Base-by-base conservation (phyloP, 2,888 invertebrate genomes). In the Aphidoletes aphidimyza region DNA sequence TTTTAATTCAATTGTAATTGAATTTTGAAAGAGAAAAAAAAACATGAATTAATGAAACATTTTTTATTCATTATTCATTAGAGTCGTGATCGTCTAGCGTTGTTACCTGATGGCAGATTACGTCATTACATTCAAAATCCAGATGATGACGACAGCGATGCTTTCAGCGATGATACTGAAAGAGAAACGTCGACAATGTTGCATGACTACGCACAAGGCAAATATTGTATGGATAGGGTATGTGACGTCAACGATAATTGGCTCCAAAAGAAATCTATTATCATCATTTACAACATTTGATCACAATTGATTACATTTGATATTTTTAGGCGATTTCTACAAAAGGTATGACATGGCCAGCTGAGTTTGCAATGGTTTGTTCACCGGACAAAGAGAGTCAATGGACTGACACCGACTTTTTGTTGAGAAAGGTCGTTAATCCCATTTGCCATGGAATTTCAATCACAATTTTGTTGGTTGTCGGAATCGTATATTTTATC, bases 151-250 rank as follows among this genome's bases (percentile, higher is more conserved):
- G 89, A 90, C 26, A 19, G 26, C 11, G 78, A 34, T 54, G 45
- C 49, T 34, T 36, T 30, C 17, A 19, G n/a, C 19, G 26, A 30
- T 26, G 88, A 90, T 84, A 91, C 91, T 30, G 91, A 90, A 84
- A 90, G 91, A 3, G 87, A 92, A 88, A 90, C 92, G 84, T n/a
- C n/a, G n/a, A n/a, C n/a, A n/a, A 89, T 92, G 2, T 93, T 92
- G 85, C 93, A 94, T 87, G 95, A 95, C 88, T 95, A 95, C 88
- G 91, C 92, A 26, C 93, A 93, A 86, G 94, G 94, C 69, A 93
- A 94, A 89, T 96, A 96, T 88, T 96, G 96, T 88, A 91, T 95
- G 88, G 96, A 96, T 88, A 95, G 94, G 91, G 95, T 94, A 87
- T 88, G 89, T 86, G 47, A 49, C n/a, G n/a, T n/a, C n/a, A n/a